Evolutionary conservation across 1,140 invertebrate genomes (phyloP), one percentile per base, ranked within the genome.

Genomic region (Procambarus virginalis): DNA sequence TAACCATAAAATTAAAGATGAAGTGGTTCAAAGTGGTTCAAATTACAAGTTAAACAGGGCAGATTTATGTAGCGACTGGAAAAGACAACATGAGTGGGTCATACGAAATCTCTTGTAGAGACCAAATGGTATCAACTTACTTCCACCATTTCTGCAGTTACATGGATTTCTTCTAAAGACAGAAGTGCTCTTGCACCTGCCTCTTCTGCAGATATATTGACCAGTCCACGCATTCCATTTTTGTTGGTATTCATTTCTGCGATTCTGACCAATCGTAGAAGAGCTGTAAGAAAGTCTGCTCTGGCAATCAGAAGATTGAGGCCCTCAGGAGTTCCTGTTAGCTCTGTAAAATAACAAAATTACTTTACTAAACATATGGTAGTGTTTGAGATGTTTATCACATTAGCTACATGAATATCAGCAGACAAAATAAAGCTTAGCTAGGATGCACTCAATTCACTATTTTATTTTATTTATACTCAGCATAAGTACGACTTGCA

Each of bases 241-340:
- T 75, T 78, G 75, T 49, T 73, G 10, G 81, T 78, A 46, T 64
- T 84, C 4, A 78, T 78, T 60, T 89, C 88, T 9, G 46, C 5
- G 48, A 84, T 75, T 68, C 48, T 46, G n/a, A 84, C 64, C 12
- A 89, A 75, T 20, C 55, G 22, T 20, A 84, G 4, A 34, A 89
- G 45, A 3, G 81, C 80, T 45, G 14, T 34, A 34, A 89, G 48
- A 78, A 55, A 51, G 34, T 78, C 75, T 78, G 88, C 58, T 4
- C 75, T 49, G 4, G 80, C 84, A 34, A 73, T 84, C 12, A 89
- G 75, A 20, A 89, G 75, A 17, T 46, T 22, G 3, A 89, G 75
- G 17, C 88, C 88, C 45, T 89, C 88, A 49, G 88, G 75, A 10
- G 88, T 84, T 64, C 88, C 88, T 20, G 88, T 89, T 64, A 89